Evolutionary conservation across 2,888 invertebrate genomes (phyloP).

Genomic region (Apomyelois bistriatella): DNA sequence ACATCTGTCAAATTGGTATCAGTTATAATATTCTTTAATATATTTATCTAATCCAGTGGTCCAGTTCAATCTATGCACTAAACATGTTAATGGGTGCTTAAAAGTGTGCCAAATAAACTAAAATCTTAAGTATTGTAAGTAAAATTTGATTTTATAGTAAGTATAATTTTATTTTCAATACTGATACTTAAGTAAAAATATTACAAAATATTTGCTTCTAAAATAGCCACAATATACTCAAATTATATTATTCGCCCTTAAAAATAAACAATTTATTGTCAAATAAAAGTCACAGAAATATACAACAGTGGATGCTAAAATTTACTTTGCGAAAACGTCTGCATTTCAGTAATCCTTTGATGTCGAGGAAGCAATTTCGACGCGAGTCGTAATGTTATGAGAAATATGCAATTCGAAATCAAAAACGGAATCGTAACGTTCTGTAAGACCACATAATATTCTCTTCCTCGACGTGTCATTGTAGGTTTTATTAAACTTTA

Average conservation of each 20-base stretch:
- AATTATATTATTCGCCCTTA: no score
- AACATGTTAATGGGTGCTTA: no score
- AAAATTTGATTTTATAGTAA: no score
- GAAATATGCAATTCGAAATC: slow-evolving; percentile 15
- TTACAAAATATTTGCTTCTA: no score
- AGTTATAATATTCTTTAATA: slow-evolving; percentile 8
- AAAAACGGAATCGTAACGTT: slow-evolving; percentile 2
- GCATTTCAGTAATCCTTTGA: background rate
- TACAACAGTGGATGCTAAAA: background rate
- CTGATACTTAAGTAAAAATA: no score
- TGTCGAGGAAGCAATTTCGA: slow-evolving; percentile 6
- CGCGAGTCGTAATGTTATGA: slow-evolving; percentile 1
- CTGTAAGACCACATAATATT: slow-evolving; percentile 18
- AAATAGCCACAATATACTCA: no score
- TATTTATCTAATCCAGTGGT: no score
- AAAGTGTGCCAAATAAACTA: no score
- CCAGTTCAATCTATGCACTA: no score
- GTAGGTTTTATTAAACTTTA: background rate
- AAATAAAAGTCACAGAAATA: background rate
- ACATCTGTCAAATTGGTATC: slow-evolving; percentile 13
- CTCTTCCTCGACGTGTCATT: background rate
- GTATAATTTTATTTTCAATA: no score
- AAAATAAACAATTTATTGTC: background rate
- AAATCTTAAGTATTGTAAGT: no score
- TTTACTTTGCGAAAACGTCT: background rate